Percentiles rank a stretch among this genome's conserved stretches.
phyloP scores from a whole-genome alignment of 2,797 vertebrate species.

The Tinamus major region DNA sequence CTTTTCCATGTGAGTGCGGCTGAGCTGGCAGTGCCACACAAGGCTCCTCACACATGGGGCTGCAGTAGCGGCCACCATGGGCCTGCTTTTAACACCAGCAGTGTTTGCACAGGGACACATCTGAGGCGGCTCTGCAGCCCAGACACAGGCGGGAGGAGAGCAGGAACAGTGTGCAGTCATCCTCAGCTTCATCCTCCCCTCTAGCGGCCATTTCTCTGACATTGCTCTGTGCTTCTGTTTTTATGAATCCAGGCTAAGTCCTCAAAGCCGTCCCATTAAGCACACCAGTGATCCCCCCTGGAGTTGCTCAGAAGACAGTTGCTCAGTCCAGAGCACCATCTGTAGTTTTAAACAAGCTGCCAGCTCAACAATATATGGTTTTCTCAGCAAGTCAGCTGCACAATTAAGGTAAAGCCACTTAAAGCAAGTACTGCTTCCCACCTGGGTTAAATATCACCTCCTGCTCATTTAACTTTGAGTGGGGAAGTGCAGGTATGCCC shows the following conservation, averaged over 20 bases:
- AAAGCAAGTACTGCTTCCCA: neutral
- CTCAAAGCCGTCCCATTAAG: neutral
- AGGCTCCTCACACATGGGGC: neutral
- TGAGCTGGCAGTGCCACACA: no score
- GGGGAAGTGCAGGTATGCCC: neutral
- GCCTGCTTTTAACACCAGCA: neutral
- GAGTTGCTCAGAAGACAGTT: neutral
- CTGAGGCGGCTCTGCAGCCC: neutral
- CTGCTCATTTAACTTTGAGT: neutral
- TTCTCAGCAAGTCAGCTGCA: neutral
- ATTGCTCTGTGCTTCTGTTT: neutral
- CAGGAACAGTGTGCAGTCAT: neutral
- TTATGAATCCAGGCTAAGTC: neutral
- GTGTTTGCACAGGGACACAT: neutral
- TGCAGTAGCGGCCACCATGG: neutral
- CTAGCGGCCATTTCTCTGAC: neutral
- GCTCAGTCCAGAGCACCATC: neutral
- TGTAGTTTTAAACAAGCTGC: neutral
- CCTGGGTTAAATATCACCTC: neutral
- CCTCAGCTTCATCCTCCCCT: neutral
- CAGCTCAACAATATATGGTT: neutral
- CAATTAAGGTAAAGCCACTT: neutral
- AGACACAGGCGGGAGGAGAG: neutral
- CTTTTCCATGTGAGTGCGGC: neutral
- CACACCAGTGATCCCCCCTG: neutral